phyloP scores from a whole-genome alignment of 2,888 invertebrate species.

The Limnephilus marmoratus region DNA sequence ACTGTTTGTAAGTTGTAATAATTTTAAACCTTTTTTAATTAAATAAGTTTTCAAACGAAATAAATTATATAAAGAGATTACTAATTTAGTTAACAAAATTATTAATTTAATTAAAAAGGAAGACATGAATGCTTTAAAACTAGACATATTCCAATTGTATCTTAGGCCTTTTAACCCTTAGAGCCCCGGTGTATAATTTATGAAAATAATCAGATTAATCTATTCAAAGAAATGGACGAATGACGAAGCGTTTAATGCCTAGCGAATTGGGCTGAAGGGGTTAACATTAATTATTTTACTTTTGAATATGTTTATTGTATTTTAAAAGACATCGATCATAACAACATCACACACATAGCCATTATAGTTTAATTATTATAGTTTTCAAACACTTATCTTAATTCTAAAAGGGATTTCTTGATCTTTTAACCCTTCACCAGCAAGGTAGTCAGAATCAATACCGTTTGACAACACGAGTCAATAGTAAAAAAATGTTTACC shows the following conservation, averaged over 20 bases:
- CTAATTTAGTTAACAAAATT: not conserved
- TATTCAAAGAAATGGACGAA: conserved; percentile 37
- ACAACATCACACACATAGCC: conserved; percentile 43
- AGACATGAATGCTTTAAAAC: conserved; percentile 27
- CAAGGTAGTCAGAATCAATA: not conserved
- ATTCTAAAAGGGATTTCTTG: conserved; percentile 7
- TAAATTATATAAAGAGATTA: not conserved
- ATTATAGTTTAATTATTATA: conserved; percentile 6
- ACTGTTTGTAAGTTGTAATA: not conserved
- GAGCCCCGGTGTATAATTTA: conserved; percentile 24
- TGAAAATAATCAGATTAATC: conserved; percentile 5
- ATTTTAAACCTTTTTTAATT: not conserved
- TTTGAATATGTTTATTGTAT: conserved; percentile 18
- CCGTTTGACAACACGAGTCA: not conserved
- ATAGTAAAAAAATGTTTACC: not conserved
- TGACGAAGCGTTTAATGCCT: conserved; percentile 47
- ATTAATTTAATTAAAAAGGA: conserved; percentile 14
- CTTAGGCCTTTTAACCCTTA: conserved; percentile 29
- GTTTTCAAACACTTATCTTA: conserved; percentile 43
- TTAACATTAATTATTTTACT: conserved; percentile 20
- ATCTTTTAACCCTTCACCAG: not conserved
- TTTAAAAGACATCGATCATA: conserved; percentile 24
- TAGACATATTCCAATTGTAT: not conserved
- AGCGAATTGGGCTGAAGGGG: conserved; percentile 21
- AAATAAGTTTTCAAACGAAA: not conserved